A percentile compares a stretch with the other conserved stretches of the same genome.
phyloP scores from a whole-genome alignment of 2,797 vertebrate species.

The Falco novaeseelandiae region DNA sequence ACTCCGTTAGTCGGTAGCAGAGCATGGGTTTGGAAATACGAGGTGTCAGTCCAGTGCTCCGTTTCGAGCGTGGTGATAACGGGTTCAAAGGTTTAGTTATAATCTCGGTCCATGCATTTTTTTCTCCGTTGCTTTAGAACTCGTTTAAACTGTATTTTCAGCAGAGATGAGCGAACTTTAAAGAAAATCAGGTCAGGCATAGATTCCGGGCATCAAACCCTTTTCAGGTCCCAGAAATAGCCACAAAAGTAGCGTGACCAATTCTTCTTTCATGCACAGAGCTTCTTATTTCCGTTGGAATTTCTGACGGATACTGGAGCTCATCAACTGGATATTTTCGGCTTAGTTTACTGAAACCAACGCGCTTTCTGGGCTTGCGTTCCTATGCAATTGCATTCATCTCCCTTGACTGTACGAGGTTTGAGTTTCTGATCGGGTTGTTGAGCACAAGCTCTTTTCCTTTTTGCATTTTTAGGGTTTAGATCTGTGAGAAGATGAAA shows the following conservation, averaged over 20 bases:
- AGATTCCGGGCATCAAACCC: constrained; percentile 65
- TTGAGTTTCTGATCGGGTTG: neutral
- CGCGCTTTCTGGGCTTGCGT: neutral
- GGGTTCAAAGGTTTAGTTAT: neutral
- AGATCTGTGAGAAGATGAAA: neutral
- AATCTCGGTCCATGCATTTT: neutral
- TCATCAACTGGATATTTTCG: neutral
- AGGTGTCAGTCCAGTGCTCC: neutral
- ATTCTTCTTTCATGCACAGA: constrained; percentile 17
- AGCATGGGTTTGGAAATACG: neutral
- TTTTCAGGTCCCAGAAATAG: constrained; percentile 53
- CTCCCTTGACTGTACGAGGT: neutral
- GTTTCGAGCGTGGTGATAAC: neutral
- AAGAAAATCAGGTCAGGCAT: constrained; percentile 72
- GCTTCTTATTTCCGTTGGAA: neutral
- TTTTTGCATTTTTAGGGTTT: neutral
- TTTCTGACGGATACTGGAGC: neutral
- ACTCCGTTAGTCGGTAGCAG: neutral
- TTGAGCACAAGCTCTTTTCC: neutral
- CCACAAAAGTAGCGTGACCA: constrained; percentile 33
- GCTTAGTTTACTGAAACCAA: neutral
- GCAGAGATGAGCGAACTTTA: constrained; percentile 51
- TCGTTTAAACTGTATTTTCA: constrained; percentile 11
- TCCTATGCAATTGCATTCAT: neutral
- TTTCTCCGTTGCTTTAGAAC: constrained; percentile 15